Evolutionary conservation across 2,888 invertebrate species (phyloP).

Genomic region (Drosophila pseudotalamancana): DNA sequence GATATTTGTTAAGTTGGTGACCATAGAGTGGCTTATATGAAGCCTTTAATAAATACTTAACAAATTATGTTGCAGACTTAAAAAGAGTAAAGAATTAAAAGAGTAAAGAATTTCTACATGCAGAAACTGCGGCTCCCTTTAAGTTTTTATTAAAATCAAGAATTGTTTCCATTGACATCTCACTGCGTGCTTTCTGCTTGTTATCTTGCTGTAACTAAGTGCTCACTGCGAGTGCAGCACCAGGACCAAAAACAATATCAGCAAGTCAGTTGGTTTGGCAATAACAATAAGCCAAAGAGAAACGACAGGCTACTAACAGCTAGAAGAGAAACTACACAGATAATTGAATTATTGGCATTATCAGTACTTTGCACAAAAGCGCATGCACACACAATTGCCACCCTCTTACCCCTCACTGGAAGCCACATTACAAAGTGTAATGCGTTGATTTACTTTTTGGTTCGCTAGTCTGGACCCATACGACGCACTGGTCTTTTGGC

Average conservation of each 20-base stretch:
- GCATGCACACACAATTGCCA: constrained; percentile 6
- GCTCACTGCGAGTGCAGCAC: constrained; percentile 42
- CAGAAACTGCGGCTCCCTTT: too few relatives aligned
- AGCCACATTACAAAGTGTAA: constrained; percentile 63
- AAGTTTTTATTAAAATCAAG: constrained; percentile 23
- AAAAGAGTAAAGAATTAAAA: too few relatives aligned
- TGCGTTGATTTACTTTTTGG: constrained; percentile 65
- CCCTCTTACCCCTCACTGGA: constrained; percentile 7
- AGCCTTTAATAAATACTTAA: not conserved
- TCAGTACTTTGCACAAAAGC: constrained; percentile 51
- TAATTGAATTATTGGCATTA: constrained; percentile 75
- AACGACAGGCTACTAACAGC: constrained; percentile 3
- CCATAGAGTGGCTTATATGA: not conserved
- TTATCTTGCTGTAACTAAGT: constrained; percentile 58
- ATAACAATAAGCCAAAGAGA: constrained; percentile 55
- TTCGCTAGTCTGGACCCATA: constrained; percentile 3
- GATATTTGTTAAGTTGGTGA: too few relatives aligned
- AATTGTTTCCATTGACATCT: constrained; percentile 53
- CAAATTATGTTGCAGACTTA: not conserved
- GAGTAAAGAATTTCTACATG: too few relatives aligned
- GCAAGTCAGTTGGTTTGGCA: constrained; percentile 56
- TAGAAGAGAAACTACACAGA: constrained; percentile 40
- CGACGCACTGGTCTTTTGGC: constrained; percentile 21
- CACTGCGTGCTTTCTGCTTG: constrained; percentile 35
- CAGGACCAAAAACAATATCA: constrained; percentile 32